These are phyloP conservation scores for Oscheius myriophilus DNA, from an alignment of 2,888 invertebrate genomes.

Conservation along the genomic window DNA sequence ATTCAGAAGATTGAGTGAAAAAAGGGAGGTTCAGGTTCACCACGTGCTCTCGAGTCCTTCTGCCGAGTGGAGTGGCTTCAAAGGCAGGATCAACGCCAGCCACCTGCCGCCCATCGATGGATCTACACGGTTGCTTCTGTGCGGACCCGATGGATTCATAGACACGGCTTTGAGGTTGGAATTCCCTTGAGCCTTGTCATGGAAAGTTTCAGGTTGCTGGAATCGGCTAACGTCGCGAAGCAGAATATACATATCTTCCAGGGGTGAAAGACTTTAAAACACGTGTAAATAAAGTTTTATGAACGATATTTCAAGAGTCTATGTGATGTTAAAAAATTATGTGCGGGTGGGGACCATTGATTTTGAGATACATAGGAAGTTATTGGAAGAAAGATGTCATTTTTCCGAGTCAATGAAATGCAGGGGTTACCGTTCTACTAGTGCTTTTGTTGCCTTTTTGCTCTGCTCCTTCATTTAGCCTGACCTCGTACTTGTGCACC, in stretches of 20 bases:
- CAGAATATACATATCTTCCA: constrained; percentile 18
- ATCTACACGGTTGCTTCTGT: constrained; percentile 11
- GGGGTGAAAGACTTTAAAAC: constrained; percentile 1
- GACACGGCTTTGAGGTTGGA: constrained; percentile 7
- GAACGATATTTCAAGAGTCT: no score
- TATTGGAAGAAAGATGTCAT: no score
- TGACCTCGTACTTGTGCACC: no score
- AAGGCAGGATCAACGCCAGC: constrained; percentile 15
- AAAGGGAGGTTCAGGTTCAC: constrained; percentile 17
- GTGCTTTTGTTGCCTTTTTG: no score
- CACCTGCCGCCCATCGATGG: constrained; percentile 12
- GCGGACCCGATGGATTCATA: constrained; percentile 33
- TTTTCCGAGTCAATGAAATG: no score
- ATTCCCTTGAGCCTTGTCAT: background rate
- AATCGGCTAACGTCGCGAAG: background rate
- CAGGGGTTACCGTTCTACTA: no score
- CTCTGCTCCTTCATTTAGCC: no score
- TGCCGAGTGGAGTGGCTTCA: constrained; percentile 20
- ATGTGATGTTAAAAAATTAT: no score
- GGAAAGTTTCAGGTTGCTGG: constrained; percentile 1
- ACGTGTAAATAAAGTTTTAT: background rate
- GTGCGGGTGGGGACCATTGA: no score
- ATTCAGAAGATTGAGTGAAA: background rate
- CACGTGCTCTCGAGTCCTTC: constrained; percentile 22
- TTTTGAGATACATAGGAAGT: no score